A percentile compares a stretch with the other conserved stretches of the same genome.
These are phyloP conservation scores for Philhelius pedissequus DNA, from an alignment of 2,888 invertebrate species.

Conservation along the genomic window DNA sequence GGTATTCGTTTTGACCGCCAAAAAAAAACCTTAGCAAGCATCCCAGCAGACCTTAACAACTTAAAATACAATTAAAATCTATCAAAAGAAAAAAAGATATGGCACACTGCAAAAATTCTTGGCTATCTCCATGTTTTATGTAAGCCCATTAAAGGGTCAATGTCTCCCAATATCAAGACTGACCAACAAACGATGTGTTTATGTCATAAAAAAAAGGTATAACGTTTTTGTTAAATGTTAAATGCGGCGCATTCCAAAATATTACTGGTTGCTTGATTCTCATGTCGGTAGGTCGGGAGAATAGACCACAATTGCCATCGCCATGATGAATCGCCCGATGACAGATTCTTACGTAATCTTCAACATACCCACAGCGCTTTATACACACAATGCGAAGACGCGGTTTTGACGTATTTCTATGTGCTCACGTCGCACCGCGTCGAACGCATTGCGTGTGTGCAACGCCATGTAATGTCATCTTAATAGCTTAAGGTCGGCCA, in stretches of 20 bases:
- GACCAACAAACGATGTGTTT: not conserved
- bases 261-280: slow-evolving; percentile 9
- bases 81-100: slow-evolving; percentile 12
- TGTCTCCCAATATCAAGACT: slow-evolving; percentile 37
- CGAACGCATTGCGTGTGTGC: slow-evolving; percentile 57
- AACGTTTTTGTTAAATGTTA: slow-evolving; percentile 14
- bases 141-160: slow-evolving; percentile 62
- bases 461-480: slow-evolving; percentile 58
- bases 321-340: not conserved
- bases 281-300: not conserved
- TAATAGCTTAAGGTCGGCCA: slow-evolving; percentile 64
- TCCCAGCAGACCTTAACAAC: not conserved
- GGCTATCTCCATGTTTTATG: not conserved
- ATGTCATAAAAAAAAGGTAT: slow-evolving; percentile 7
- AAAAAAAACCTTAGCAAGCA: slow-evolving; percentile 24
- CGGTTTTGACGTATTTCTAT: not conserved
- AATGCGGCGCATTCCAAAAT: slow-evolving; percentile 45
- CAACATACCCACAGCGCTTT: not conserved
- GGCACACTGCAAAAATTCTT: slow-evolving; percentile 44
- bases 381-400: not conserved
- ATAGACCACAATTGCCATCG: not conserved
- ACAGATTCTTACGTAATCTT: slow-evolving; percentile 29
- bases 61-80: slow-evolving; percentile 22
- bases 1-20: slow-evolving; percentile 19
- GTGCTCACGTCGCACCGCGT: slow-evolving; percentile 25